These are phyloP conservation scores for Atopsyche davidsoni DNA, from an alignment of 1,140 invertebrate species.

Conservation along the genomic window DNA sequence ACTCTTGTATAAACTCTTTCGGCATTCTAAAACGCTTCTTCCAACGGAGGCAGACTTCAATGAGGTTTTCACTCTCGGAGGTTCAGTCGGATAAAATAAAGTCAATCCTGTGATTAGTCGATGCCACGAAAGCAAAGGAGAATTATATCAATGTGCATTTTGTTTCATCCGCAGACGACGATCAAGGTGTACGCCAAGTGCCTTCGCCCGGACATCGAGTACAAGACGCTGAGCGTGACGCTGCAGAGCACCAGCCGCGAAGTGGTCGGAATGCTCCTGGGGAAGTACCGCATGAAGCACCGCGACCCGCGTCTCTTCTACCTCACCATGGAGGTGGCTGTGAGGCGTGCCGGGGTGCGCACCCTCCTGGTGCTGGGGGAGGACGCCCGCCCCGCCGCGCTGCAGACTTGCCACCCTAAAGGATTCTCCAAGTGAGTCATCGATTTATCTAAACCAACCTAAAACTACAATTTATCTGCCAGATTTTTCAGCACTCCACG, in stretches of 20 bases:
- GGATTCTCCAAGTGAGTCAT: conserved; percentile 79
- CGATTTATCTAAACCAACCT: conserved; percentile 3
- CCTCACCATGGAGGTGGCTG: conserved; percentile 87
- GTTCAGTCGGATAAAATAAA: too few relatives aligned
- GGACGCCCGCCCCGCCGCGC: conserved; percentile 76
- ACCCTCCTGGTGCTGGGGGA: conserved; percentile 82
- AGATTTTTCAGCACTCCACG: not conserved
- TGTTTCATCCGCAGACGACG: conserved; percentile 63
- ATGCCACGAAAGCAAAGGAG: too few relatives aligned
- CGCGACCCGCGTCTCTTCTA: conserved; percentile 88
- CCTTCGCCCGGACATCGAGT: conserved; percentile 84
- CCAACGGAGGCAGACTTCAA: too few relatives aligned
- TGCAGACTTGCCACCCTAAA: conserved; percentile 85
- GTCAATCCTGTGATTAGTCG: too few relatives aligned
- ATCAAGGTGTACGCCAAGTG: conserved; percentile 87
- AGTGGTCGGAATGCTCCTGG: conserved; percentile 74
- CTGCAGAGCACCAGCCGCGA: conserved; percentile 80
- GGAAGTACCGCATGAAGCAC: conserved; percentile 87
- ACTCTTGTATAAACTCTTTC: too few relatives aligned
- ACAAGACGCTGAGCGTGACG: conserved; percentile 84
- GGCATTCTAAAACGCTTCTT: too few relatives aligned
- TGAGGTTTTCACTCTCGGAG: too few relatives aligned
- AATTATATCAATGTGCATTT: conserved; percentile 13
- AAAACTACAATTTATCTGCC: not conserved
- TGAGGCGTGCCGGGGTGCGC: conserved; percentile 70